A percentile compares a stretch with the other conserved stretches of the same genome.
Conservation (phyloP, 2,797 vertebrate species). For the Rhinogobio ventralis region DNA sequence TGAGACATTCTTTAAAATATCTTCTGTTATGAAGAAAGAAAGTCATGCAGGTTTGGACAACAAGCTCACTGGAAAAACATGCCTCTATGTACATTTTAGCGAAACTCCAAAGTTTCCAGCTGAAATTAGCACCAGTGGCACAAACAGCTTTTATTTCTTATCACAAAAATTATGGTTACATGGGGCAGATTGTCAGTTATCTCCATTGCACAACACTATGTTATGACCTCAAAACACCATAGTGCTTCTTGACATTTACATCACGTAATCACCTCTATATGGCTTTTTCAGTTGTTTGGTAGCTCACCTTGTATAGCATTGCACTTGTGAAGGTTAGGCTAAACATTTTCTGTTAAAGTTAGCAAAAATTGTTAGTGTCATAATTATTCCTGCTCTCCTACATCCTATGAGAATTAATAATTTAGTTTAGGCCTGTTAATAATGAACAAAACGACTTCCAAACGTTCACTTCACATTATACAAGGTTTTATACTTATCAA, state of each 20-base stretch:
- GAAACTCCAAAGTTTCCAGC: no score
- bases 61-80: neutral
- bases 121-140: neutral
- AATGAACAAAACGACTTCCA: neutral
- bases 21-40: neutral
- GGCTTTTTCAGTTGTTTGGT: neutral
- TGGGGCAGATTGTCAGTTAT: neutral
- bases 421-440: neutral
- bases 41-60: neutral
- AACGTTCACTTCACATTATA: neutral
- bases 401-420: neutral
- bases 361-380: no score
- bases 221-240: neutral
- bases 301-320: neutral
- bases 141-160: neutral
- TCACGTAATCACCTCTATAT: neutral
- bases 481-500: neutral
- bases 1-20: neutral
- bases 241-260: neutral
- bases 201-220: neutral
- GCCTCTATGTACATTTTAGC: no score
- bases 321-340: neutral
- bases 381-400: neutral
- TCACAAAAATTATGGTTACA: neutral
- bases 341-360: neutral